A percentile compares a stretch with the other conserved stretches of the same genome.
phyloP scores from a whole-genome alignment of 1,140 invertebrate species.

The Aphaenogaster ashmeadi region DNA sequence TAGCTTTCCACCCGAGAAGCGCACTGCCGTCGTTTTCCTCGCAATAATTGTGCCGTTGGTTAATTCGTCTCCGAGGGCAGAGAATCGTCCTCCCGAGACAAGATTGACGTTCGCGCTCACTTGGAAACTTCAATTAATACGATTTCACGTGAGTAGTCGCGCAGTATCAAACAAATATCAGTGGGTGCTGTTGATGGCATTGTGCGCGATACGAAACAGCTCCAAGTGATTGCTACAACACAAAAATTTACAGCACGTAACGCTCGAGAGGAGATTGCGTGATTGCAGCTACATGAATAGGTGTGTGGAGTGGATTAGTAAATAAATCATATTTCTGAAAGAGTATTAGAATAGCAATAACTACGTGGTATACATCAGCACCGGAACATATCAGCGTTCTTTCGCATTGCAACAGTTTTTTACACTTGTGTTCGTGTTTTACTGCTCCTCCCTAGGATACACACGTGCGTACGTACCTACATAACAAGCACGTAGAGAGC shows the following conservation, averaged over 20 bases:
- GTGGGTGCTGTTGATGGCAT: not conserved
- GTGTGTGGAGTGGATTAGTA: conserved; percentile 4
- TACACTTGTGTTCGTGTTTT: not conserved
- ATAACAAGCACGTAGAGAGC: conserved; percentile 7
- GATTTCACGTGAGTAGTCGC: not conserved
- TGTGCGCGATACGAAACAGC: not conserved
- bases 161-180: conserved; percentile 1
- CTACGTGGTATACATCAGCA: not conserved
- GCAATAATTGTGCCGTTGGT: conserved; percentile 57
- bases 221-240: not conserved
- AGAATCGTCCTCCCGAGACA: conserved; percentile 26
- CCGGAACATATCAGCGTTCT: not conserved
- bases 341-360: not conserved
- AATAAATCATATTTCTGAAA: conserved; percentile 20
- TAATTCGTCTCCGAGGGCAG: conserved; percentile 41
- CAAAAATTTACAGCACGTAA: conserved; percentile 15
- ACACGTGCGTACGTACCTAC: not conserved
- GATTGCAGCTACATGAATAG: not conserved
- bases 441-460: not conserved
- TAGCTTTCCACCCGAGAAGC: conserved; percentile 50
- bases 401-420: conserved; percentile 14
- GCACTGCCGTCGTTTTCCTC: conserved; percentile 36
- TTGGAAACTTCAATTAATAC: conserved; percentile 60
- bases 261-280: conserved; percentile 4
- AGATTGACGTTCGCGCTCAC: conserved; percentile 27